Evolutionary conservation across 2,888 invertebrate species (phyloP), one percentile per base, ranked within the genome.

Genomic region (Pseudococcus jackbeardsleyi): DNA sequence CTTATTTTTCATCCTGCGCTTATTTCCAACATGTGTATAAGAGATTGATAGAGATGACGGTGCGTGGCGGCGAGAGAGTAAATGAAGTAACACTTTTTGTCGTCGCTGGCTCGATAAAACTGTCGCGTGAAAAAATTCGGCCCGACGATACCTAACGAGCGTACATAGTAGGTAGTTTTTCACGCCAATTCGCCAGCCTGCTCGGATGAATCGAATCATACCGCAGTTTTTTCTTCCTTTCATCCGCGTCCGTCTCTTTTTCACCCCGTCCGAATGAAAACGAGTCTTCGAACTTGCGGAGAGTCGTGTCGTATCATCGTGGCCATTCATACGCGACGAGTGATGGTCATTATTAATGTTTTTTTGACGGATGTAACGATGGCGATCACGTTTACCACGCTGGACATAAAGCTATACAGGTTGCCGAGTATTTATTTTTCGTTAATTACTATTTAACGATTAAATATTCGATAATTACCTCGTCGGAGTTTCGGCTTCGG

Each of bases 391-490:
- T 64, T 22, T 64, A 7, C 12, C 22, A 54, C 54, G 12, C 64
- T n/a, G 59, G 59, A 59, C 59, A 59, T n/a, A 9, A 9, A 0
- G 9, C 42, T 42, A 5, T 50, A 15, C 48, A 46, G 59, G 22
- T 22, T 22, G 12, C 79, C 17, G 19, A 46, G 26, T 86, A 86
- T 86, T 86, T 86, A 86, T 72, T 86, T 86, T 72, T 26, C 86
- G 86, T 86, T 86, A 86, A 86, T 86, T 86, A 86, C 86, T 68
- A 86, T 86, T 86, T 86, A 86, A 86, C 86, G 86, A 86, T 86
- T 86, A 86, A 86, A 86, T 86, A 86, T 86, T 86, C 72, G 68
- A 26, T 72, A 86, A 86, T 86, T 85, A 85, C 22, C 64, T 19
- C 3, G 22, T 9, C 19, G 9, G 22, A 9, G 19, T 22, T 22